Evolutionary conservation across 2,113 vertebrate genomes (phyloP), one percentile per base, ranked within the genome.

Genomic region (Nibea coibor): DNA sequence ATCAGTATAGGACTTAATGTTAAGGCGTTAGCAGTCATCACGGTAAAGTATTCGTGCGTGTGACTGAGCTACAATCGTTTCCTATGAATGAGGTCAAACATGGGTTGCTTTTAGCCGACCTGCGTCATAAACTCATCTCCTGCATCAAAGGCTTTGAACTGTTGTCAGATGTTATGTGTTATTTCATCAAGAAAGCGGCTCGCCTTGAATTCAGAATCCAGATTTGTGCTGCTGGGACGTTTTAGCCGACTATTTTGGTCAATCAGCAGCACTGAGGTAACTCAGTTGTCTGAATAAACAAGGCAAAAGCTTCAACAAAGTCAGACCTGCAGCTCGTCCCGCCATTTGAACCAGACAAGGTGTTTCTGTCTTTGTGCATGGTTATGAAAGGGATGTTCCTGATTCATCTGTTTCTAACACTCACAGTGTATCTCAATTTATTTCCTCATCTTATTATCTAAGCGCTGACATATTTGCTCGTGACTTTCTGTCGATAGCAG

Each of bases 191-290:
- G 47, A 70, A 31, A 59, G 35, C 22, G 4, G 0, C 12, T 78
- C 59, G 68, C 4, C 28, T 56, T 5, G 15, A 39, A 39, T 39
- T 39, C 9, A 51, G 10, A 71, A 7, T 39, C 35, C 35, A 39
- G 8, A 39, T 80, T 2, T 75, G 26, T 19, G 45, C 4, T 19
- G 17, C 26, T 54, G 22, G 22, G 53, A 56, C 35, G 24, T 80
- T 63, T 58, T 19, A 15, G 62, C 22, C 0, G 8, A 50, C 42
- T n/a, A 75, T 84, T 78, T 67, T 43, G 43, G 51, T 42, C 64
- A 69, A 72, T 85, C 77, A 74, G 50, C 47, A 28, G 26, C 2
- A 0, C 48, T 82, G 28, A 64, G 58, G 31, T 59, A 72, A 75
- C 26, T 39, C 57, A 35, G 28, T 43, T 57, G 19, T 47, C 43